phyloP scores from a whole-genome alignment of 2,888 invertebrate species.

The Oasisia sp. region DNA sequence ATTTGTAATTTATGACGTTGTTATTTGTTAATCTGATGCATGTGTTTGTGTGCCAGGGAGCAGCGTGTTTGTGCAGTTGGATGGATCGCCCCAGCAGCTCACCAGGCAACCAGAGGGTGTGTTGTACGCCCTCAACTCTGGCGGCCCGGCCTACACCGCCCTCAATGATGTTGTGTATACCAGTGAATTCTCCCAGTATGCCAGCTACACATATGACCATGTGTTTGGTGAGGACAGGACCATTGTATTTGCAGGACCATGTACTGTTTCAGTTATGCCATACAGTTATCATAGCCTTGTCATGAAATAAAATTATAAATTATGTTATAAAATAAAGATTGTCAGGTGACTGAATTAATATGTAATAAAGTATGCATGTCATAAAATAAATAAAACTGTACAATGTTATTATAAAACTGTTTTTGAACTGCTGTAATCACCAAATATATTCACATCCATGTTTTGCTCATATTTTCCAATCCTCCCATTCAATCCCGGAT shows the following conservation, averaged over 20 bases:
- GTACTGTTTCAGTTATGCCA: neutral
- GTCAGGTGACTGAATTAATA: neutral
- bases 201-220: conserved; percentile 42
- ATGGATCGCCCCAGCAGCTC: conserved; percentile 46
- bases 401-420: no score
- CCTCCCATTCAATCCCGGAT: no score
- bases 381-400: no score
- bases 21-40: no score
- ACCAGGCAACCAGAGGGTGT: conserved; percentile 48
- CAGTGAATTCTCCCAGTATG: conserved; percentile 49
- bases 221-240: conserved; percentile 39
- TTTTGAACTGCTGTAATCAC: no score
- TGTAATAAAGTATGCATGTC: neutral
- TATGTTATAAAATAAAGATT: neutral
- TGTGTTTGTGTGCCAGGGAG: neutral
- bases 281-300: neutral
- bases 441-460: no score
- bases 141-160: conserved; percentile 48
- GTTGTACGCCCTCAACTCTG: conserved; percentile 47
- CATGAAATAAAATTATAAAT: neutral
- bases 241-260: neutral
- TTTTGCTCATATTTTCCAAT: no score
- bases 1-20: neutral
- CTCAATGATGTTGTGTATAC: conserved; percentile 48
- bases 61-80: conserved; percentile 43